These are phyloP conservation scores for Lithodes maja DNA, from an alignment of 2,888 invertebrate species.

Conservation along the genomic window DNA sequence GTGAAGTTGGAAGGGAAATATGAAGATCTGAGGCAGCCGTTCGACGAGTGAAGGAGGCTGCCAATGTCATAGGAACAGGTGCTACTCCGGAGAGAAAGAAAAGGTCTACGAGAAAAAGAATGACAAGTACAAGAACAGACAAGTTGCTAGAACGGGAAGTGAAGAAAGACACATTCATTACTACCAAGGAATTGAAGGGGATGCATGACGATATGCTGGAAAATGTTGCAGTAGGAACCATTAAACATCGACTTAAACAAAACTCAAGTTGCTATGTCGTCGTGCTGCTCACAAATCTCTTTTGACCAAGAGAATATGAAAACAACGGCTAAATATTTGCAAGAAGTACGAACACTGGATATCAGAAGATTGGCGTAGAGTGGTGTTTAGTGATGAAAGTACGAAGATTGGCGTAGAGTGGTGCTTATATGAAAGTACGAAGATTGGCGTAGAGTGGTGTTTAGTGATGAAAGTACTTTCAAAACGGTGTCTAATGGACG, in stretches of 20 bases:
- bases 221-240: too few species aligned
- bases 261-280: background rate
- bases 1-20: background rate
- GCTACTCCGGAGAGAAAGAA: too few species aligned
- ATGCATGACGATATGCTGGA: too few species aligned
- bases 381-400: too few species aligned
- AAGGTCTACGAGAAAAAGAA: too few species aligned
- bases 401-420: background rate
- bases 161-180: too few species aligned
- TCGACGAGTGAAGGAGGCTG: background rate
- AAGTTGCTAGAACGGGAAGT: too few species aligned
- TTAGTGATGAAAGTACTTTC: too few species aligned
- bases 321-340: background rate
- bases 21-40: background rate
- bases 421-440: background rate
- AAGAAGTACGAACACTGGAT: constrained; percentile 13
- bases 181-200: too few species aligned
- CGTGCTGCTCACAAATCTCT: background rate
- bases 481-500: background rate
- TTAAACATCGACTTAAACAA: too few species aligned
- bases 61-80: background rate
- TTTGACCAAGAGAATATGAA: background rate
- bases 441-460: background rate
- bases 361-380: background rate
- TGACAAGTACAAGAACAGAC: too few species aligned